A percentile compares a stretch with the other conserved stretches of the same genome.
phyloP scores from a whole-genome alignment of 2,113 vertebrate genomes.

The Speoplatyrhinus poulsoni region DNA sequence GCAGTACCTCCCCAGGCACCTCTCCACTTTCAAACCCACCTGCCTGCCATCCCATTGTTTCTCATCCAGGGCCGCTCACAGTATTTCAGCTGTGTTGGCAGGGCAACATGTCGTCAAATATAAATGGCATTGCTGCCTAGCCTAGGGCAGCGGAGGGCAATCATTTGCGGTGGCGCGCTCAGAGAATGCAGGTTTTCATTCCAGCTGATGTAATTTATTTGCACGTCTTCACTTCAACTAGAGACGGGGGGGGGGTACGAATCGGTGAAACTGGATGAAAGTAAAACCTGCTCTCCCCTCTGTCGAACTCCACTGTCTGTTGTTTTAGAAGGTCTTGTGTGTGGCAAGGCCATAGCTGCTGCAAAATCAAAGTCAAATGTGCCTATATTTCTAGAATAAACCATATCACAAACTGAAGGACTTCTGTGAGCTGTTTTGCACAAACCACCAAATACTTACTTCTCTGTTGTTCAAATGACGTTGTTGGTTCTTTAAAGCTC shows the following conservation, averaged over 20 bases:
- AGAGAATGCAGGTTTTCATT: background rate
- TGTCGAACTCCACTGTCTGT: too few species aligned
- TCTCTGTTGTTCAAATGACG: too few species aligned
- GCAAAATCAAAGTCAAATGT: too few species aligned
- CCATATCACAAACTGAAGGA: too few species aligned
- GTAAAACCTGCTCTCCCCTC: background rate
- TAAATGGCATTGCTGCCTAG: constrained; percentile 10
- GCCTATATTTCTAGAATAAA: too few species aligned
- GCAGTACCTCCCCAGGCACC: constrained; percentile 73
- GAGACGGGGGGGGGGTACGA: background rate
- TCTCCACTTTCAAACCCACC: constrained; percentile 44
- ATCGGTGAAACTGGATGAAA: background rate
- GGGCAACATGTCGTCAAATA: constrained; percentile 32
- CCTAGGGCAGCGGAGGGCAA: too few species aligned
- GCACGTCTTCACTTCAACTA: background rate
- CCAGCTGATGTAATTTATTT: background rate
- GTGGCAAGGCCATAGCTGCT: too few species aligned
- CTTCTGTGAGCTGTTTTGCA: too few species aligned
- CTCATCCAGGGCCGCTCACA: constrained; percentile 51
- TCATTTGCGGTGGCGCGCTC: too few species aligned
- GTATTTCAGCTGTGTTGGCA: constrained; percentile 48
- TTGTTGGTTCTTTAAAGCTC: constrained; percentile 74
- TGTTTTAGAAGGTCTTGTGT: too few species aligned
- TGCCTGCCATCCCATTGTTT: constrained; percentile 61
- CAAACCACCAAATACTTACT: too few species aligned